These are phyloP conservation scores for Eriocheir sinensis DNA, from an alignment of 1,140 invertebrate genomes.

Conservation along the genomic window DNA sequence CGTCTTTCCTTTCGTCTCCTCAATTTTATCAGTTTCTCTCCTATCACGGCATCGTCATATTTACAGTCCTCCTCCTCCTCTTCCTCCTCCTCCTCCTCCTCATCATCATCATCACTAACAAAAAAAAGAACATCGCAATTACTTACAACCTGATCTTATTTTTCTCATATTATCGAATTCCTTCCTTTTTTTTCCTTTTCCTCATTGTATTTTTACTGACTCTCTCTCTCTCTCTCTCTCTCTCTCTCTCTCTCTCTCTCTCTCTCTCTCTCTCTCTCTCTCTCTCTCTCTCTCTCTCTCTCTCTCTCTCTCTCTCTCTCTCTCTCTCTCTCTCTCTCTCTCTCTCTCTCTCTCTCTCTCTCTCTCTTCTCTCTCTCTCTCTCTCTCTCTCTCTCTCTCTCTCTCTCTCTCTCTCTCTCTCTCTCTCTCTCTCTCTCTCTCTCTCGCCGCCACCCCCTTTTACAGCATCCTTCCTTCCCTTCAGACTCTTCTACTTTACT, in stretches of 20 bases:
- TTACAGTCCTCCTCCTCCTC: neutral
- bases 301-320: neutral
- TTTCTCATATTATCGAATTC: too few species aligned
- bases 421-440: too few species aligned
- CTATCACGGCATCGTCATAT: too few species aligned
- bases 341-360: neutral
- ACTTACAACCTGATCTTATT: too few species aligned
- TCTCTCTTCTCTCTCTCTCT: neutral
- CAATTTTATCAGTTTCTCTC: too few species aligned
- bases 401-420: too few species aligned
- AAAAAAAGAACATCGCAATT: too few species aligned
- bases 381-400: too few species aligned
- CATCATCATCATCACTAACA: too few species aligned
- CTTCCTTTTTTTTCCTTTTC: neutral
- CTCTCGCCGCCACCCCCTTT: too few species aligned
- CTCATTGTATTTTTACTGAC: neutral
- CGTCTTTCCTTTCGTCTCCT: neutral
- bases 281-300: neutral
- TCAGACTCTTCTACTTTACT: too few species aligned
- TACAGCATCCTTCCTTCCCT: too few species aligned
- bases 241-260: neutral
- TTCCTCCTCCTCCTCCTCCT: neutral
- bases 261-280: neutral
- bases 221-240: neutral
- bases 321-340: neutral